Percentiles rank a stretch among this genome's conserved stretches.
These are phyloP conservation scores for Trichomalopsis sarcophagae DNA, from an alignment of 1,140 invertebrate genomes.

Conservation along the genomic window DNA sequence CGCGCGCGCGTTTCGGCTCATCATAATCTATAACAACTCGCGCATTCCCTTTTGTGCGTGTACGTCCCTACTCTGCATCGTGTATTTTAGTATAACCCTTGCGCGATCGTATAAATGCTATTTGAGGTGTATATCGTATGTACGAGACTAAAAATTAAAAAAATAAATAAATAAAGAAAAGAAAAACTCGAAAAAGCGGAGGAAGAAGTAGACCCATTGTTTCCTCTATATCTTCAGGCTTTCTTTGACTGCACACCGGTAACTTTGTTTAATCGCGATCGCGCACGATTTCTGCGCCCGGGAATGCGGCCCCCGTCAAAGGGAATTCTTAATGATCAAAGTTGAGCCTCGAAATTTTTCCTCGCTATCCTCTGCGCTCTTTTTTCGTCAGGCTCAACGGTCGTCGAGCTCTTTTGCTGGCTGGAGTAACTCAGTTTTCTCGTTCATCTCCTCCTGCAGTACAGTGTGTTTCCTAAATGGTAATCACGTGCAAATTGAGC, in stretches of 20 bases:
- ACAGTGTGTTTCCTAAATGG: conserved; percentile 30
- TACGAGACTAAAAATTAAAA: neutral
- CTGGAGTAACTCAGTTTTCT: conserved; percentile 1
- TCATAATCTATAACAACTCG: conserved; percentile 9
- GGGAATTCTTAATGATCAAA: conserved; percentile 54
- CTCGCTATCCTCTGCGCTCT: neutral
- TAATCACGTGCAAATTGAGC: conserved; percentile 38
- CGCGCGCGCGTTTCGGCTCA: neutral
- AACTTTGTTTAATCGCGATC: conserved; percentile 51
- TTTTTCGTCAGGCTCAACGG: neutral
- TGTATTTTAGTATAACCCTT: conserved; percentile 8
- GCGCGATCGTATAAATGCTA: neutral
- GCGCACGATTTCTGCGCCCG: conserved; percentile 52
- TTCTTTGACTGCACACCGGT: conserved; percentile 51
- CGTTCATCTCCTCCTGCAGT: neutral
- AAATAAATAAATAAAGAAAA: neutral
- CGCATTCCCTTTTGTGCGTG: conserved; percentile 9
- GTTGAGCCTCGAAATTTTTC: conserved; percentile 45
- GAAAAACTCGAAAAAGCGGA: neutral
- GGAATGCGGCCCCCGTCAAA: conserved; percentile 48
- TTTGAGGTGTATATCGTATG: neutral
- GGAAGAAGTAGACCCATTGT: conserved; percentile 16
- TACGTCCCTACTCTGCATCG: neutral
- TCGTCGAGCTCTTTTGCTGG: neutral
- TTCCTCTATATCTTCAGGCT: conserved; percentile 47